Evolutionary conservation across 2,113 vertebrate species (phyloP), one percentile per base, ranked within the genome.

Genomic region (rat (Rattus norvegicus)): DNA sequence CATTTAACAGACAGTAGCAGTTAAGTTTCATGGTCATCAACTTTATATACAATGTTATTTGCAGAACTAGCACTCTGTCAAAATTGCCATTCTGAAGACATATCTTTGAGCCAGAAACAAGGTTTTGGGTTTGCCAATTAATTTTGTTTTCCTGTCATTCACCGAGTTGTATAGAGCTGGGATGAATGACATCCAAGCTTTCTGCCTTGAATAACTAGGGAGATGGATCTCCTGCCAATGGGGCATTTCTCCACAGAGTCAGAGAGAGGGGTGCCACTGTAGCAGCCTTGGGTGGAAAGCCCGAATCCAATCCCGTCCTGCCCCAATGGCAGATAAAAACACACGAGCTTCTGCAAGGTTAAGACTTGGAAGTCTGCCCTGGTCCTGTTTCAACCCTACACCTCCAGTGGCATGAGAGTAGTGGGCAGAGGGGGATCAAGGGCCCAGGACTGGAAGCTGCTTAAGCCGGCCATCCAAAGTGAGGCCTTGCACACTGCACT

Each of bases 31-130:
- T 0, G 1, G 89, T 39, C 28, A 47, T 79, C 93, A 92, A 90
- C 96, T 98, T 97, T 95, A 97, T 88, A 97, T 96, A 96, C 98
- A 97, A 94, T 70, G 63, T 81, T 97, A 69, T 93, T 97, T 98
- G 97, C 91, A 97, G 83, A 65, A 5, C 16, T 80, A 97, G 94
- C 88, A 94, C 96, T 98, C 96, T 88, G 97, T 97, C 97, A 98
- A 97, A 96, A 84, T 93, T 95, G 97, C 97, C 96, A 97, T 97
- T 98, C 96, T 92, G 87, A 96, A 88, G 73, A 70, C 65, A 96
- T 39, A 0, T 95, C 93, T 92, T 90, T 89, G 91, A 87, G 93
- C 0, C 94, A 95, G 96, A 98, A 87, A 90, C 79, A 97, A 81
- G 54, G 54, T 83, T 72, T 96, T 97, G 73, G 10, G 56, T 39